These are phyloP conservation scores for Taxidea taxus DNA, from an alignment of 2,113 vertebrate species.

Conservation along the genomic window DNA sequence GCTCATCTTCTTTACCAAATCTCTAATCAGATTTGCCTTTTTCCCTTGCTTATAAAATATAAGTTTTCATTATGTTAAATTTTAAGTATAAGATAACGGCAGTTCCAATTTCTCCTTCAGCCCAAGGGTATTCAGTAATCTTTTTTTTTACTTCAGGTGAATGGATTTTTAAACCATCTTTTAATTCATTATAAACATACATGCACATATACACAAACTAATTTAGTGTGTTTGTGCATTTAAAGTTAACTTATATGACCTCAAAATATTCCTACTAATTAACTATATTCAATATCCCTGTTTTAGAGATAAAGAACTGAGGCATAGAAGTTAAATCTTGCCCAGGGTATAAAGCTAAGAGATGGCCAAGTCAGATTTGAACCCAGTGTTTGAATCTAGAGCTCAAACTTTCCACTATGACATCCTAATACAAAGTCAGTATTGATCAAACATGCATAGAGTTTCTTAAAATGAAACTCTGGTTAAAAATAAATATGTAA, in stretches of 20 bases:
- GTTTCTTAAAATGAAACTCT: background rate
- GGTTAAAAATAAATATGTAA: background rate
- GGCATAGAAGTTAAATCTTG: background rate
- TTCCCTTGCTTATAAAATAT: background rate
- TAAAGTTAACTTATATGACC: background rate
- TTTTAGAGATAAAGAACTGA: background rate
- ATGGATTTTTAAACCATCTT: background rate
- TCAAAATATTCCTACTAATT: background rate
- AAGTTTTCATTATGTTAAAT: background rate
- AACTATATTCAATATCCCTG: background rate
- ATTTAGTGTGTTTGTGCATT: background rate
- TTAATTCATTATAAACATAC: background rate
- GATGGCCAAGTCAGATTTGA: background rate
- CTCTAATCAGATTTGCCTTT: background rate
- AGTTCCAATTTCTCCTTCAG: background rate
- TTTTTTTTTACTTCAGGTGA: background rate
- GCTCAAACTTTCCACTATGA: background rate
- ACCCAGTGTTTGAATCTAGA: background rate
- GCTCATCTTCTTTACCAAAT: background rate
- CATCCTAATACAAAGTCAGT: background rate
- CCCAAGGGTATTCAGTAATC: background rate
- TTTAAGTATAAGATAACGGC: background rate
- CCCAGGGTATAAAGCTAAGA: background rate
- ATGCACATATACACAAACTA: background rate
- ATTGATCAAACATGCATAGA: background rate